Evolutionary conservation across 1,140 invertebrate species (phyloP).

Genomic region (Wiebesia pumilae): DNA sequence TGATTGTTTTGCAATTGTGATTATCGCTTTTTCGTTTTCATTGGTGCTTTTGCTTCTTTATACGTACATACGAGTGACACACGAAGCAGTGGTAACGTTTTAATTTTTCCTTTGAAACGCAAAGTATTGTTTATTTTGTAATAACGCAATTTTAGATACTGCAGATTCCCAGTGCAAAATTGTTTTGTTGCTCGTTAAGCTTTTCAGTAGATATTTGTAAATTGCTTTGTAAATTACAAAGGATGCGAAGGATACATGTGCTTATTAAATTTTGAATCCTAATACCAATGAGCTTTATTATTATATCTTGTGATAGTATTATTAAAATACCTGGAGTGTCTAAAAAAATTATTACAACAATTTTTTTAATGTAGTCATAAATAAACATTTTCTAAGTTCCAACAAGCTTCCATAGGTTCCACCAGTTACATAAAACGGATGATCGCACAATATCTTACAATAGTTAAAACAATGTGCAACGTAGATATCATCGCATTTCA

Average conservation of each 20-base stretch:
- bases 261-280: background rate
- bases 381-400: too few relatives aligned
- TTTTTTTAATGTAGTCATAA: too few relatives aligned
- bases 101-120: background rate
- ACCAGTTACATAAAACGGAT: background rate
- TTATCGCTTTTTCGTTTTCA: background rate
- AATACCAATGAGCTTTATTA: background rate
- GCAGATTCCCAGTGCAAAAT: background rate
- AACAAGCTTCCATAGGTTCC: background rate
- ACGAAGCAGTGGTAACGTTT: background rate
- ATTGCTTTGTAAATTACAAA: too few relatives aligned
- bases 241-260: background rate
- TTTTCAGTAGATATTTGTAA: background rate
- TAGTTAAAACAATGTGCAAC: background rate
- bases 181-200: background rate
- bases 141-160: background rate
- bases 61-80: background rate
- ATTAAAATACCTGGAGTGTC: too few relatives aligned
- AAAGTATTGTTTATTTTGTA: background rate
- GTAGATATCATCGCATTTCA: background rate
- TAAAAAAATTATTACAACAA: too few relatives aligned
- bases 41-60: background rate
- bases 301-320: too few relatives aligned
- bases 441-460: background rate
- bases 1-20: slow-evolving; percentile 4